Evolutionary conservation across 2,797 vertebrate genomes (phyloP).

Genomic region (Pelobates cultripes): DNA sequence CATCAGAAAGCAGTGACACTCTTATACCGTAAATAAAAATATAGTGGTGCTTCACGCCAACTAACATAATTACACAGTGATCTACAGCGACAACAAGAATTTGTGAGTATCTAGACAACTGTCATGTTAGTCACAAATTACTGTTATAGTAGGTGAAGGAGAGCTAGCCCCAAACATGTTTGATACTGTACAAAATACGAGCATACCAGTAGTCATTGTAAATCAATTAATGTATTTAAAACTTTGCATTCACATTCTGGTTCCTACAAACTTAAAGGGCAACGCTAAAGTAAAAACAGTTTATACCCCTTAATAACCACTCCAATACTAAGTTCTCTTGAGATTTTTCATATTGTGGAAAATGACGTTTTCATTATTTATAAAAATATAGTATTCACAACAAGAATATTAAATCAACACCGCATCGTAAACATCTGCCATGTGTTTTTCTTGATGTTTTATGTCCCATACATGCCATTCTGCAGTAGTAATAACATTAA

Average conservation of each 20-base stretch:
- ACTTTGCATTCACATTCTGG: not conserved
- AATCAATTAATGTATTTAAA: not conserved
- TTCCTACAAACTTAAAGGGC: too few relatives aligned
- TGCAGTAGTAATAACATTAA: too few relatives aligned
- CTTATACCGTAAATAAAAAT: not conserved
- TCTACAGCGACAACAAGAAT: not conserved
- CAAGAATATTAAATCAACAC: too few relatives aligned
- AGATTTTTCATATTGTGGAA: too few relatives aligned
- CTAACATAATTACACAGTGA: slow-evolving; percentile 3
- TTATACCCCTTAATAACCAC: too few relatives aligned
- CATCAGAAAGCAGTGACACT: not conserved
- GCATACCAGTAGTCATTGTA: not conserved
- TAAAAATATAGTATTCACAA: too few relatives aligned
- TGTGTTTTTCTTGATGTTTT: too few relatives aligned
- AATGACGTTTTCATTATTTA: too few relatives aligned
- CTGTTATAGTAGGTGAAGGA: not conserved
- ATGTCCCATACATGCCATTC: too few relatives aligned
- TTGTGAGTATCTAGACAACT: not conserved
- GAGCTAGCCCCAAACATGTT: not conserved
- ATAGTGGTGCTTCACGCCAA: not conserved
- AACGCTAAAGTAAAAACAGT: too few relatives aligned
- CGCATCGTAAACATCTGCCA: too few relatives aligned
- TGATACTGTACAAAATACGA: not conserved
- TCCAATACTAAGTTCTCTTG: too few relatives aligned
- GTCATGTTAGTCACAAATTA: not conserved